A percentile compares a stretch with the other conserved stretches of the same genome.
phyloP scores from a whole-genome alignment of 2,113 vertebrate species.

The Aspidoscelis tigris region DNA sequence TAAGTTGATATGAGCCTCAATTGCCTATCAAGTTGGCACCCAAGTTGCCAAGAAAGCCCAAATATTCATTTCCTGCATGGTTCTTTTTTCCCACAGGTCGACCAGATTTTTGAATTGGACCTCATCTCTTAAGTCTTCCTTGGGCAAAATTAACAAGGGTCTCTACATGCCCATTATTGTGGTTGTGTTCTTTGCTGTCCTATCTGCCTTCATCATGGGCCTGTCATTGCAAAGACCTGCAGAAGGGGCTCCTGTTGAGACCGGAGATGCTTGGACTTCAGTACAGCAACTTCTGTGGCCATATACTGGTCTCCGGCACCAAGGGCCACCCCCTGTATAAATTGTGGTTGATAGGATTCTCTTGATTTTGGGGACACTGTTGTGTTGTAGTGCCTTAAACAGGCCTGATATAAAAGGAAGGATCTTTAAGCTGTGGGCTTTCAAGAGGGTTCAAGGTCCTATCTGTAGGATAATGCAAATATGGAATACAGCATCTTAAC shows the following conservation, averaged over 20 bases:
- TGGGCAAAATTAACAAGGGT: slow-evolving; percentile 72
- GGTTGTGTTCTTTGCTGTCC: slow-evolving; percentile 81
- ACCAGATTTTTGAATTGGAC: slow-evolving; percentile 50
- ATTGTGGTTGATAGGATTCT: neutral
- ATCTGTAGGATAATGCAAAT: neutral
- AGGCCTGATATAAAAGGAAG: too few relatives aligned
- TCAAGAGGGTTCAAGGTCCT: neutral
- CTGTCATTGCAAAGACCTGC: slow-evolving; percentile 86
- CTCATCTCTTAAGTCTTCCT: slow-evolving; percentile 59
- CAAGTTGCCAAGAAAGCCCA: neutral
- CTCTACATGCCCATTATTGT: slow-evolving; percentile 81
- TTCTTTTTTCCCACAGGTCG: slow-evolving; percentile 51
- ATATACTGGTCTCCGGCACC: slow-evolving; percentile 83
- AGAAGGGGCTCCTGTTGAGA: slow-evolving; percentile 86
- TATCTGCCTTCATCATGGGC: slow-evolving; percentile 85
- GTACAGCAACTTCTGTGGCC: slow-evolving; percentile 94
- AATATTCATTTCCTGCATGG: neutral
- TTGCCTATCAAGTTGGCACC: neutral
- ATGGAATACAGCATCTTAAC: neutral
- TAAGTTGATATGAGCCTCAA: neutral
- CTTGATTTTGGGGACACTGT: neutral
- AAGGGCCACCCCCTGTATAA: slow-evolving; percentile 87
- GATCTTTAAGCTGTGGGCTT: neutral
- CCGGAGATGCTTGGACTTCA: slow-evolving; percentile 87
- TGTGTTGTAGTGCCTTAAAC: neutral